Conservation (phyloP, 1,140 invertebrate genomes). For the Dinoponera quadriceps region DNA sequence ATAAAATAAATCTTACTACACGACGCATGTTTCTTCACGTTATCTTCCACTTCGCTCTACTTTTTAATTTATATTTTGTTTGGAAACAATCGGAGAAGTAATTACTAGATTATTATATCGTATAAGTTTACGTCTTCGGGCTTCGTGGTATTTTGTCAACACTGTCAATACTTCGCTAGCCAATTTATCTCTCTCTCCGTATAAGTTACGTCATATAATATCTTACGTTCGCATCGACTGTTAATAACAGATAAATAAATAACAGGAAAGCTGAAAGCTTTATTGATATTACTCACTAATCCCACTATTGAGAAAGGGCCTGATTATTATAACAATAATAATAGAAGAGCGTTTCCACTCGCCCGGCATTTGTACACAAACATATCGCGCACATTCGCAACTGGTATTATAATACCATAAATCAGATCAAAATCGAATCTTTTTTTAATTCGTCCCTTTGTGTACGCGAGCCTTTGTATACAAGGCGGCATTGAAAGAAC, state of each 20-base stretch:
- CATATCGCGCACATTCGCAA: not conserved
- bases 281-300: too few relatives aligned
- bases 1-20: too few relatives aligned
- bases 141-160: too few relatives aligned
- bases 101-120: not conserved
- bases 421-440: slow-evolving; percentile 20
- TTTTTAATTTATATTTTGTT: not conserved
- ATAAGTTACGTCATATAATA: too few relatives aligned
- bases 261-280: too few relatives aligned
- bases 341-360: not conserved
- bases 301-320: too few relatives aligned
- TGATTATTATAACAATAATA: not conserved
- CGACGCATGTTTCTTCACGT: not conserved
- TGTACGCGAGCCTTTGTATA: not conserved
- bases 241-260: too few relatives aligned
- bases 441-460: slow-evolving; percentile 7
- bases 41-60: not conserved
- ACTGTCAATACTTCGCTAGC: too few relatives aligned
- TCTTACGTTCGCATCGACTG: too few relatives aligned
- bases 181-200: too few relatives aligned
- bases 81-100: not conserved
- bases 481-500: slow-evolving; percentile 5
- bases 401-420: not conserved
- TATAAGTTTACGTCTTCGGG: not conserved
- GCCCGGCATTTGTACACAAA: not conserved